Evolutionary conservation across 2,888 invertebrate genomes (phyloP).

Genomic region (Polydrusus cervinus): DNA sequence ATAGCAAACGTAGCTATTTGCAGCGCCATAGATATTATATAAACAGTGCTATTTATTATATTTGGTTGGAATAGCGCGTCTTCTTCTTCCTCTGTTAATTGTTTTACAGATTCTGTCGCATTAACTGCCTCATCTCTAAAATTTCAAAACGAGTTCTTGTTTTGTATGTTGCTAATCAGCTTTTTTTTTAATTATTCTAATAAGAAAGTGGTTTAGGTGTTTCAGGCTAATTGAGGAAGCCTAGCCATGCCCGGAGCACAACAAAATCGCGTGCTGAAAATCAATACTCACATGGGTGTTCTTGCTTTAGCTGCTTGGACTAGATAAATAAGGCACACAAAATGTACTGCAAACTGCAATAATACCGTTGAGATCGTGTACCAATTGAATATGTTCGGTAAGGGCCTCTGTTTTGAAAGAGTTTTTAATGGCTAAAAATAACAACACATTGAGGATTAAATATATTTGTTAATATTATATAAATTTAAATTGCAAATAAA

Average conservation of each 20-base stretch:
- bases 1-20: constrained; percentile 99
- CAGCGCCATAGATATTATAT: constrained; percentile 97
- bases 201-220: too few relatives aligned
- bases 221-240: too few relatives aligned
- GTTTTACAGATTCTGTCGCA: constrained; percentile 69
- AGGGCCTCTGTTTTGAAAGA: constrained; percentile 93
- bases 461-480: not conserved
- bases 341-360: constrained; percentile 95
- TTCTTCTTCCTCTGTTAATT: constrained; percentile 77
- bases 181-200: too few relatives aligned
- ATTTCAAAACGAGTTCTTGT: constrained; percentile 38
- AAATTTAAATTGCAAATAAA: too few relatives aligned
- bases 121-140: constrained; percentile 76
- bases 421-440: constrained; percentile 87
- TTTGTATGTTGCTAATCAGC: too few relatives aligned
- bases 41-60: constrained; percentile 97
- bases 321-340: constrained; percentile 90
- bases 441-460: constrained; percentile 26
- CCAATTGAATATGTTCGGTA: constrained; percentile 98
- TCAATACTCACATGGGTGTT: constrained; percentile 80
- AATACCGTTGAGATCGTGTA: constrained; percentile 98
- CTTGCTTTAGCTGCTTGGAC: constrained; percentile 86
- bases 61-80: constrained; percentile 93
- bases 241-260: too few relatives aligned
- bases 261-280: too few relatives aligned